phyloP scores from a whole-genome alignment of 2,888 invertebrate genomes.

The Saturnia pavonia region DNA sequence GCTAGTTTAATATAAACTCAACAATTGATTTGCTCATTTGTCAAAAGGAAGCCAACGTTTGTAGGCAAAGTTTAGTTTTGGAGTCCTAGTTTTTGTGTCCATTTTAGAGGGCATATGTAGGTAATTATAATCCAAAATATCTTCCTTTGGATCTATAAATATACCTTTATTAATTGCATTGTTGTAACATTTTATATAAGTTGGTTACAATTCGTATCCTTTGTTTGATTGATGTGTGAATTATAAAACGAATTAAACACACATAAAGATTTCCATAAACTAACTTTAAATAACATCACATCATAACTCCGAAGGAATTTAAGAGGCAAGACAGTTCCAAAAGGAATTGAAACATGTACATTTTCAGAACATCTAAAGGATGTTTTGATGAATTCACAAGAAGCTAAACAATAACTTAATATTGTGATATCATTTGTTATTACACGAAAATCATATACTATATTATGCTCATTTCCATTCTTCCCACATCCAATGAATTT shows the following conservation, averaged over 20 bases:
- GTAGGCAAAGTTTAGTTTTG: not conserved
- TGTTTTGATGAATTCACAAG: not conserved
- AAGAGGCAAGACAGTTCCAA: too few species aligned
- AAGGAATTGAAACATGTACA: too few species aligned
- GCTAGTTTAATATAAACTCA: too few species aligned
- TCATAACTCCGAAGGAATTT: too few species aligned
- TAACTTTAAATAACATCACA: too few species aligned
- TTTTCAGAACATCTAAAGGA: not conserved
- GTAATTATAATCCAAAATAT: not conserved
- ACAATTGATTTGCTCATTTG: too few species aligned
- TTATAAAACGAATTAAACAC: not conserved
- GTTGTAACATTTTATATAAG: too few species aligned
- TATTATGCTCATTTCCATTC: not conserved
- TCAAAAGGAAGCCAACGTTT: not conserved
- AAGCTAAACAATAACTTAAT: too few species aligned
- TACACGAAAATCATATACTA: not conserved
- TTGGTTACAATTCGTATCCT: too few species aligned
- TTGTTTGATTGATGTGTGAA: too few species aligned
- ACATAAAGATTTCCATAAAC: not conserved
- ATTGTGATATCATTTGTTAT: not conserved
- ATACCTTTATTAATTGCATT: not conserved
- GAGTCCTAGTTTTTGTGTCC: not conserved
- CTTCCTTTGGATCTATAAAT: not conserved
- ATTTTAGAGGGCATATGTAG: not conserved
- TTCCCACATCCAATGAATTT: not conserved